These are phyloP conservation scores for Sturnira hondurensis DNA, from an alignment of 2,113 vertebrate species.

Conservation along the genomic window DNA sequence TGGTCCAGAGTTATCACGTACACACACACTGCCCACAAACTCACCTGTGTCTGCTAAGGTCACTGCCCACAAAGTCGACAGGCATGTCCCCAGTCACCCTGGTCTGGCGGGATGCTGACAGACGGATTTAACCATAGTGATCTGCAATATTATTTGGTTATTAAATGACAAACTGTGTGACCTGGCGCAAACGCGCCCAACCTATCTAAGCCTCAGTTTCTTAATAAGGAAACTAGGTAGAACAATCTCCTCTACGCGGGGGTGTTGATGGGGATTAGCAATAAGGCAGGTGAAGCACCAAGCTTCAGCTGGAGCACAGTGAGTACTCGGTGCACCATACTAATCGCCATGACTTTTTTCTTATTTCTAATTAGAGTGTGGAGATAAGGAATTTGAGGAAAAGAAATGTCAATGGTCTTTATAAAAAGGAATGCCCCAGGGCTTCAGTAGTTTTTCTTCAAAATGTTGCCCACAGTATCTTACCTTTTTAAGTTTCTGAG, in stretches of 20 bases:
- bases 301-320: accelerated
- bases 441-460: not conserved
- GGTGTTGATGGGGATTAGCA: not conserved
- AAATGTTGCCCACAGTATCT: not conserved
- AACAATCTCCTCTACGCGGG: not conserved
- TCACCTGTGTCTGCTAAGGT: not conserved
- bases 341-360: not conserved
- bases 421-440: not conserved
- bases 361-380: not conserved
- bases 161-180: not conserved
- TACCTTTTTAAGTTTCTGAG: not conserved
- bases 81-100: not conserved
- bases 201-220: not conserved
- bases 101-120: not conserved
- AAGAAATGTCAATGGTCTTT: not conserved
- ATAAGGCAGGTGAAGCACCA: not conserved
- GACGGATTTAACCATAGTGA: not conserved
- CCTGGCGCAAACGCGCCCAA: not conserved
- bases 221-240: not conserved
- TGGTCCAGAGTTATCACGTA: not conserved
- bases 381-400: not conserved
- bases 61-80: not conserved
- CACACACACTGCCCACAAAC: accelerated
- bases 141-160: not conserved
- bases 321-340: accelerated